phyloP scores from a whole-genome alignment of 2,113 vertebrate genomes.

The Mohoua ochrocephala region DNA sequence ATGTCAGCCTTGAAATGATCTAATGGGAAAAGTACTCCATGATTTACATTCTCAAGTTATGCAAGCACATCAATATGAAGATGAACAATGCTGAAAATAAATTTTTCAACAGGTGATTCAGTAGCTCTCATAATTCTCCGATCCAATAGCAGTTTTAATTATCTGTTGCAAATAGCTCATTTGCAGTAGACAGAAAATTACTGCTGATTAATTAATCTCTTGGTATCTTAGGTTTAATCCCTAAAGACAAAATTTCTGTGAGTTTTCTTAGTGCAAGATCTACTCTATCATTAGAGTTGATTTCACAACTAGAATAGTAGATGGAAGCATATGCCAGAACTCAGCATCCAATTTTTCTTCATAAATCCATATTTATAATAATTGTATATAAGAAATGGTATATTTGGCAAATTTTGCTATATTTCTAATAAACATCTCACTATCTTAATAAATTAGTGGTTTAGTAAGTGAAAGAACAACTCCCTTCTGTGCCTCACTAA shows the following conservation, averaged over 20 bases:
- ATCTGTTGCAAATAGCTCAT: constrained; percentile 4
- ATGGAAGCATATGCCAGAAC: background rate
- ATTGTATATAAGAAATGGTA: background rate
- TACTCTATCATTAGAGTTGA: background rate
- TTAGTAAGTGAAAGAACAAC: constrained; percentile 40
- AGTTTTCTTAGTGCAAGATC: background rate
- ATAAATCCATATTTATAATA: background rate
- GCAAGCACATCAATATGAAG: background rate
- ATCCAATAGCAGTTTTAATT: background rate
- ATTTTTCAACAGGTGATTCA: constrained; percentile 5
- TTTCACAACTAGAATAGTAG: background rate
- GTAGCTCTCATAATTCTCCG: background rate
- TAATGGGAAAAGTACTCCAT: background rate
- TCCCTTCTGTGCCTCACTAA: constrained; percentile 32
- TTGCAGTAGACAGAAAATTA: constrained; percentile 11
- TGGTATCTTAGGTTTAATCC: background rate
- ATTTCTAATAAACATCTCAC: constrained; percentile 43
- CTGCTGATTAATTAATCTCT: constrained; percentile 30
- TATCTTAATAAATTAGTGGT: constrained; percentile 45
- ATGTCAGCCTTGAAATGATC: background rate
- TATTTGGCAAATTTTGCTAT: background rate
- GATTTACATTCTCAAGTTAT: background rate
- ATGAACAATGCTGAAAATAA: background rate
- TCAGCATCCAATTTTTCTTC: background rate
- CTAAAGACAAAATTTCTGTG: background rate